Evolutionary conservation across 2,113 vertebrate genomes (phyloP), one percentile per base, ranked within the genome.

Genomic region (Eudyptes chrysolophus): DNA sequence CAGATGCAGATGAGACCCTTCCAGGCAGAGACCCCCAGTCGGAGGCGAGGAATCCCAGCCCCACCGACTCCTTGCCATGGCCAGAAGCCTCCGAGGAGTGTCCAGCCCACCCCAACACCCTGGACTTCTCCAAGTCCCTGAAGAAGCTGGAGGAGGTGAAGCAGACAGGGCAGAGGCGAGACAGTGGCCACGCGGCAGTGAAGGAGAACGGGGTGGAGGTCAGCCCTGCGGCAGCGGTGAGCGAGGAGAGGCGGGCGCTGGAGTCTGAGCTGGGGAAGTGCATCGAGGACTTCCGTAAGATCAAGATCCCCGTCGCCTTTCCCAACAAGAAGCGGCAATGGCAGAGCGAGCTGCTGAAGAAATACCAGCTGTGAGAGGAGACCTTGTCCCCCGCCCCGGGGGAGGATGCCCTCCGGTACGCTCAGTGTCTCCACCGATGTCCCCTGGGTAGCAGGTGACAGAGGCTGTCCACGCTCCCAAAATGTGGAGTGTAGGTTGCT

Each of bases 281-380:
- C 87, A 98, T 98, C 2, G 96, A 97, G 64, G 98, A 98, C 16
- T 97, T 97, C 79, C 81, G 79, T 24, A 98, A 90, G 89, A 98
- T 98, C 76, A 94, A 55, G 77, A 97, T 98, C 89, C 98, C 97
- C 1, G 2, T 51, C 0, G 19, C 69, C 36, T 98, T 98, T 36
- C 98, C 97, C 87, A 98, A 98, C 71, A 97, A 95, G 13, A 98
- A 97, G 25, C 26, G 97, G 30, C 96, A 93, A 70, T 98, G 98
- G 98, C 98, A 98, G 68, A 96, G 96, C 0, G 98, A 98, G 71
- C 93, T 98, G 57, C 95, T 98, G 58, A 96, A 54, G 79, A 98
- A 98, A 68, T 98, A 98, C 79, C 93, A 98, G 26, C 93, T 98
- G 6, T 98, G 96, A 97, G 76, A 7, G 48, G 24, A 51, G 7